phyloP scores from a whole-genome alignment of 2,888 invertebrate genomes.

The Balanococcus diminutus region DNA sequence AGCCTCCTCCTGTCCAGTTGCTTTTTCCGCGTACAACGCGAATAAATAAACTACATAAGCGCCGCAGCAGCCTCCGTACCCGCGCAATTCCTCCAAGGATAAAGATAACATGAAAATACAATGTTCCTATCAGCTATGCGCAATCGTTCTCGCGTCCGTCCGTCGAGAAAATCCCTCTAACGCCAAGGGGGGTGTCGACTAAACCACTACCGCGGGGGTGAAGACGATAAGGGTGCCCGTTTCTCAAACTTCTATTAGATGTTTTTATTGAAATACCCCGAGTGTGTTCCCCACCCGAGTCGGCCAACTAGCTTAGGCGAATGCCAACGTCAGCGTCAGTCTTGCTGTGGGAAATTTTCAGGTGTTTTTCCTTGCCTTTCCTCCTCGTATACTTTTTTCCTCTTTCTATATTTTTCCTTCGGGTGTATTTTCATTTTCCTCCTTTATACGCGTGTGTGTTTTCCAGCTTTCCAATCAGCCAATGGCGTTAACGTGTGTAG shows the following conservation, averaged over 20 bases:
- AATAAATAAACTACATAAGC: slow-evolving; percentile 46
- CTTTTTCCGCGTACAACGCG: slow-evolving; percentile 29
- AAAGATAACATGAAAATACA: slow-evolving; percentile 5
- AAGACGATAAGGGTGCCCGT: slow-evolving; percentile 32
- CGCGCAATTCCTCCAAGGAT: background rate
- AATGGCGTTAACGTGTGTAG: background rate
- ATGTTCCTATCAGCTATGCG: background rate
- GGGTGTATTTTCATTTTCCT: no score
- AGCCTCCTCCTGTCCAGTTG: background rate
- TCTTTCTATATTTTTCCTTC: no score
- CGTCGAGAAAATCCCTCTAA: background rate
- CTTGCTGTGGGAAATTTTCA: background rate
- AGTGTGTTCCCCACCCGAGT: background rate
- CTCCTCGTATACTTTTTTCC: no score
- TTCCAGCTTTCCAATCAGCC: no score
- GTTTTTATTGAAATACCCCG: background rate
- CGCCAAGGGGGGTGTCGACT: background rate
- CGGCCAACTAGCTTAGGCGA: no score
- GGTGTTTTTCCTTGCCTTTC: background rate
- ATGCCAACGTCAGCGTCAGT: background rate
- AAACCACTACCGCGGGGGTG: background rate
- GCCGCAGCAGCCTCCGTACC: background rate
- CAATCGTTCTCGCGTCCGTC: background rate
- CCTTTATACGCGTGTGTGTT: background rate
- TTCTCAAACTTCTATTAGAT: slow-evolving; percentile 11